Conservation (phyloP, 92 coral and sea anemone species). For the Porites evermanni region DNA sequence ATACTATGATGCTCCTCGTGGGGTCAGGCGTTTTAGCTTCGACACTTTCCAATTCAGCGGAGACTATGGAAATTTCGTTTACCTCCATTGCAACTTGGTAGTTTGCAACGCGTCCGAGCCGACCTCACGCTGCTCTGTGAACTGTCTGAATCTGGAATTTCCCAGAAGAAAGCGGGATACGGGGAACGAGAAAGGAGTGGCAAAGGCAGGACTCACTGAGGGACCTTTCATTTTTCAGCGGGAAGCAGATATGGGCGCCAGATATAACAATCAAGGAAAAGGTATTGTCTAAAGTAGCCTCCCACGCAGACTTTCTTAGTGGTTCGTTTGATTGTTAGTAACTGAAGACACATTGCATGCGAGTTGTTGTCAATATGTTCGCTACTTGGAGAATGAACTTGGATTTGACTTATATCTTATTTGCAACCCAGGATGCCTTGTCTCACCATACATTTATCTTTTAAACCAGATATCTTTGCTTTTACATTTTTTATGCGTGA, state of each 20-base stretch:
- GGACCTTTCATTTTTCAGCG: conserved; percentile 71
- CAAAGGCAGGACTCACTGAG: conserved; percentile 69
- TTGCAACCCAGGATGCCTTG: too few species aligned
- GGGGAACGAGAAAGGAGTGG: conserved; percentile 34
- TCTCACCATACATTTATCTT: too few species aligned
- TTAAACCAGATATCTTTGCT: too few species aligned
- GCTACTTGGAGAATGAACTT: too few species aligned
- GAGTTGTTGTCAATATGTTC: too few species aligned
- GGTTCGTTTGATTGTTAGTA: neutral
- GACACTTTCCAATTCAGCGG: conserved; percentile 83
- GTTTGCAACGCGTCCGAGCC: conserved; percentile 85
- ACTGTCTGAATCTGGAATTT: conserved; percentile 47
- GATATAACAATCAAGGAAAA: conserved; percentile 1
- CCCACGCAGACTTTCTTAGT: too few species aligned
- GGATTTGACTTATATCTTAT: too few species aligned
- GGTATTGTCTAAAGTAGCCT: neutral
- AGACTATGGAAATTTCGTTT: conserved; percentile 69
- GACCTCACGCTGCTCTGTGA: conserved; percentile 67
- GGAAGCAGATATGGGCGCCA: neutral
- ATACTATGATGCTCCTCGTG: conserved; percentile 41
- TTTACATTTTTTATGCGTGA: too few species aligned
- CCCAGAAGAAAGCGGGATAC: conserved; percentile 63
- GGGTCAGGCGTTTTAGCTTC: conserved; percentile 76
- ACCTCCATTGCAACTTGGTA: conserved; percentile 78
- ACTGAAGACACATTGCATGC: too few species aligned